Conservation (phyloP, 2,888 invertebrate genomes). For the Onthophagus sagittarius region DNA sequence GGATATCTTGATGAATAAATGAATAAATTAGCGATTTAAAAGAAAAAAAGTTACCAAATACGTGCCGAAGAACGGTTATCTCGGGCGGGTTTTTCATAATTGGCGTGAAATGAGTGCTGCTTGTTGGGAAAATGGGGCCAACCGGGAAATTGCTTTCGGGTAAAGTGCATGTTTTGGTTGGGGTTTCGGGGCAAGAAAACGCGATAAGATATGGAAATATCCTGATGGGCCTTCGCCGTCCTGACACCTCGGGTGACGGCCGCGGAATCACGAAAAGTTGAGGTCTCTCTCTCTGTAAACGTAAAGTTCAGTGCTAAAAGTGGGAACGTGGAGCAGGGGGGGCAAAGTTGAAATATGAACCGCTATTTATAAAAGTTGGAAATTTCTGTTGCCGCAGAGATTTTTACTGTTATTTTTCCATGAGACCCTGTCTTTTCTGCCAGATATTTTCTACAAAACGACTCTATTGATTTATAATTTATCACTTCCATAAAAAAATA, state of each 20-base stretch:
- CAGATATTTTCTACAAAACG: neutral
- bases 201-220: neutral
- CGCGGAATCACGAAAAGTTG: neutral
- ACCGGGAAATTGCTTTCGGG: neutral
- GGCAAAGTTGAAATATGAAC: constrained; percentile 5
- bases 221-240: neutral
- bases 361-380: constrained; percentile 6
- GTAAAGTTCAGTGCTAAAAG: neutral
- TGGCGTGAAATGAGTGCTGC: neutral
- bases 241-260: neutral
- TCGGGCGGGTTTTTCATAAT: neutral
- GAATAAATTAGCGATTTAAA: neutral
- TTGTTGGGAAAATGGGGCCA: neutral
- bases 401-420: constrained; percentile 1
- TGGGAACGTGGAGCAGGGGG: neutral
- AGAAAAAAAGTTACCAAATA: too few relatives aligned
- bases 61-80: neutral
- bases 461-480: neutral
- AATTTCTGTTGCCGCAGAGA: neutral
- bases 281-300: neutral
- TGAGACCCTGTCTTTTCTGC: neutral
- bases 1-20: neutral
- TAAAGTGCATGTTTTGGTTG: neutral
- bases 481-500: neutral
- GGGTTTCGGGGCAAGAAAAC: neutral